Conservation (phyloP, 2,113 vertebrate genomes). For the Xiphophorus couchianus region DNA sequence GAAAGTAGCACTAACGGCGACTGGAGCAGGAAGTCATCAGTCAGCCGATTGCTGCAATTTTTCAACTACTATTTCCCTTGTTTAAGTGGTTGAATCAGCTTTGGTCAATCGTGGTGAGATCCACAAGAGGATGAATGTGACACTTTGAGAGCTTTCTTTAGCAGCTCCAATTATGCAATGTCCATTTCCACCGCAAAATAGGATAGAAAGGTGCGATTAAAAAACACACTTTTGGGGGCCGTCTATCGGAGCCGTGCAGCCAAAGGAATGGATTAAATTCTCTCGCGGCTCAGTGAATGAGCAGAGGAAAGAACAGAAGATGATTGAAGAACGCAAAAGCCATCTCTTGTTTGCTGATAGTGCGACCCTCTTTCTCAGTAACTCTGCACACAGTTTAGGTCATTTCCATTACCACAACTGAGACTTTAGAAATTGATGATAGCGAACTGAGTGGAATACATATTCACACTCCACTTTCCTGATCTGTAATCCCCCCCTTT, state of each 20-base stretch:
- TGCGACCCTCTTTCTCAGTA: conserved; percentile 35
- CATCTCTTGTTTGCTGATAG: conserved; percentile 45
- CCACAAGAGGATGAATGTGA: conserved; percentile 11
- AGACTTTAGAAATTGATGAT: conserved; percentile 53
- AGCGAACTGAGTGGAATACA: conserved; percentile 45
- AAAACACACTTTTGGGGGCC: conserved; percentile 11
- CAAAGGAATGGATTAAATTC: conserved; percentile 35
- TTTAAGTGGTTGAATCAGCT: too few species aligned
- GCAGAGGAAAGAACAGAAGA: conserved; percentile 39
- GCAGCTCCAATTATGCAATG: neutral
- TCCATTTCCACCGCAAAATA: conserved; percentile 5
- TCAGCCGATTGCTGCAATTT: conserved; percentile 43
- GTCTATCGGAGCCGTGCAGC: conserved; percentile 1
- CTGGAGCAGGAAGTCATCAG: conserved; percentile 54
- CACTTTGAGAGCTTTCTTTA: conserved; percentile 2
- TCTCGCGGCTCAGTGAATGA: conserved; percentile 20
- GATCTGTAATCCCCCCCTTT: conserved; percentile 32
- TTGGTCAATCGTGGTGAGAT: conserved; percentile 35
- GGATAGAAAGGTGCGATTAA: conserved; percentile 3
- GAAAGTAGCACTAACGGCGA: neutral
- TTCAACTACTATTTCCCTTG: too few species aligned
- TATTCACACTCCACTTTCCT: conserved; percentile 42
- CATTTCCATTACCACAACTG: conserved; percentile 54
- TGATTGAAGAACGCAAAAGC: conserved; percentile 44
- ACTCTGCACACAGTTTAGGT: conserved; percentile 41